Evolutionary conservation across 2,888 invertebrate genomes (phyloP).

Genomic region (Rugalucina vietnamica): DNA sequence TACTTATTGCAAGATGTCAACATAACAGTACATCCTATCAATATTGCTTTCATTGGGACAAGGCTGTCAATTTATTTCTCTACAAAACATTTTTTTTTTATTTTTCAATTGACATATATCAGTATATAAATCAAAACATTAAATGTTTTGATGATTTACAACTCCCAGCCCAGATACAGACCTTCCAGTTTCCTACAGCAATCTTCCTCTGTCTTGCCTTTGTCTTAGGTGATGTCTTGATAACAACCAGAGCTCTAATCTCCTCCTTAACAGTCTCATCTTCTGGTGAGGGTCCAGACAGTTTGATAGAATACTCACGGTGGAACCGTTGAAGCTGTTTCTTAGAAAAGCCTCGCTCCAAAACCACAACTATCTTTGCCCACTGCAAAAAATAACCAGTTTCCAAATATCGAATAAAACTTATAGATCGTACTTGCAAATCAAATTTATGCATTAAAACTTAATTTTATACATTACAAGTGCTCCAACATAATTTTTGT

Average conservation of each 20-base stretch:
- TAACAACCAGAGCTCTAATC: conserved; percentile 97
- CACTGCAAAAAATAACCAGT: conserved; percentile 90
- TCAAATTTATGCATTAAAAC: too few species aligned
- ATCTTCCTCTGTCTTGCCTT: conserved; percentile 98
- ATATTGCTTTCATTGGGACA: too few species aligned
- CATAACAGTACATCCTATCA: too few species aligned
- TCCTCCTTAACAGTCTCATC: conserved; percentile 84
- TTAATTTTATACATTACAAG: too few species aligned
- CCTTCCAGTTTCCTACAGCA: conserved; percentile 99
- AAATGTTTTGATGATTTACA: too few species aligned
- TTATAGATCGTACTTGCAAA: neutral
- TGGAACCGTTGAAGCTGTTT: conserved; percentile 95
- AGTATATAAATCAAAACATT: too few species aligned
- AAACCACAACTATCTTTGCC: conserved; percentile 98
- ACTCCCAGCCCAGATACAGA: too few species aligned
- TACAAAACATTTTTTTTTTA: too few species aligned
- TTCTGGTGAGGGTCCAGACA: conserved; percentile 85
- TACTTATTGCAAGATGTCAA: too few species aligned
- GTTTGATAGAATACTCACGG: conserved; percentile 96
- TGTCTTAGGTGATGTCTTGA: conserved; percentile 98
- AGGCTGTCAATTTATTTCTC: too few species aligned
- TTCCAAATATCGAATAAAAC: neutral
- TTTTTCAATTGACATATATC: too few species aligned
- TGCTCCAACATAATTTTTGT: too few species aligned
- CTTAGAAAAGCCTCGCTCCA: conserved; percentile 96